Conservation (phyloP, 1,140 invertebrate genomes). For the Leptopilina boulardi region DNA sequence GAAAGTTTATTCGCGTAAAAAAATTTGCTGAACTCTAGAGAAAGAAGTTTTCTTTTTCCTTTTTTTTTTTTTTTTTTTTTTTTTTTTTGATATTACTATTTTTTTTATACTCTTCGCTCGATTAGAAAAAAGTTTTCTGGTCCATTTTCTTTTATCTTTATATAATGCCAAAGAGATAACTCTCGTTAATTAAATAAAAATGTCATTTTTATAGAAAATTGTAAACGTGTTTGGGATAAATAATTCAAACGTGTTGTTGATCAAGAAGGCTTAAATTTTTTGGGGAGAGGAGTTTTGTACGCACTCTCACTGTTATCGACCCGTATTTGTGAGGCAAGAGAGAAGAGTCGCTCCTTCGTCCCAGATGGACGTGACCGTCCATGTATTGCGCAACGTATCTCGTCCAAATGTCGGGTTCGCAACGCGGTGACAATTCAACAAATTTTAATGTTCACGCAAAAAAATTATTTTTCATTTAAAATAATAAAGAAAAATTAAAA, state of each 20-base stretch:
- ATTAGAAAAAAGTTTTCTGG: too few relatives aligned
- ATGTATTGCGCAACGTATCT: slow-evolving; percentile 39
- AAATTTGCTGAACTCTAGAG: background rate
- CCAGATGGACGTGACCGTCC: slow-evolving; percentile 51
- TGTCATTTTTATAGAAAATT: background rate
- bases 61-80: too few relatives aligned
- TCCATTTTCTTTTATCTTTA: too few relatives aligned
- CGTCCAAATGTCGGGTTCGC: slow-evolving; percentile 4
- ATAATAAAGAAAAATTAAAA: background rate
- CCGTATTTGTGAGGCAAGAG: slow-evolving; percentile 43
- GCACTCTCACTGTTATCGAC: slow-evolving; percentile 70
- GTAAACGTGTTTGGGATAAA: slow-evolving; percentile 10
- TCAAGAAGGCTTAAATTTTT: slow-evolving; percentile 15
- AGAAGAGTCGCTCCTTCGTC: slow-evolving; percentile 52
- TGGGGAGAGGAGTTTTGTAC: slow-evolving; percentile 47
- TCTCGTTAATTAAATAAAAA: slow-evolving; percentile 5
- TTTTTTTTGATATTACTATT: background rate
- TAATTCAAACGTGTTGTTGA: slow-evolving; percentile 26
- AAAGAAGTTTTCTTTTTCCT: background rate
- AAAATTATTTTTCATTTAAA: background rate
- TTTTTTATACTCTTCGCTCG: too few relatives aligned
- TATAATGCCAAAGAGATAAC: too few relatives aligned
- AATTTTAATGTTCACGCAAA: background rate
- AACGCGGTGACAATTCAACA: background rate
- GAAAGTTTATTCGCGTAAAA: slow-evolving; percentile 22